phyloP scores from a whole-genome alignment of 2,888 invertebrate species.

The Rhagophthalmus giganteus region DNA sequence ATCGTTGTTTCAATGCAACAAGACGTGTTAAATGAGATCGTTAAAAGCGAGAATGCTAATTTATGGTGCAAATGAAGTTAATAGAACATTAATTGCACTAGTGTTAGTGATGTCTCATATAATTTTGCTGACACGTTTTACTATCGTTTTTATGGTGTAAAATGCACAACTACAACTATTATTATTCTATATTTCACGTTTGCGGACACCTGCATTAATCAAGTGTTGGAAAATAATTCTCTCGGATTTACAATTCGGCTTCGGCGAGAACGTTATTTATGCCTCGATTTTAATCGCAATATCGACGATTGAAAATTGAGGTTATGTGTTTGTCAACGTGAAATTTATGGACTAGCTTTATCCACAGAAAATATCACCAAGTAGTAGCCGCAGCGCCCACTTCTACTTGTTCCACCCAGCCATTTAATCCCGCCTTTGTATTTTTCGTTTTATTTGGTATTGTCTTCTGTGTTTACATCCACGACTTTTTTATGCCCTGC shows the following conservation, averaged over 20 bases:
- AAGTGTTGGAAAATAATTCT: conserved; percentile 2
- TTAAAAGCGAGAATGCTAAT: conserved; percentile 33
- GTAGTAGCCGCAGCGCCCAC: conserved; percentile 39
- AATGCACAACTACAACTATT: conserved; percentile 8
- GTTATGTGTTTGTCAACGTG: conserved; percentile 37
- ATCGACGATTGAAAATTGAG: conserved; percentile 32
- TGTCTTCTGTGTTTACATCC: conserved; percentile 16
- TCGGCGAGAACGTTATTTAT: conserved; percentile 13
- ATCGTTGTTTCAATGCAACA: conserved; percentile 2
- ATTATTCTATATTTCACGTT: conserved; percentile 13
- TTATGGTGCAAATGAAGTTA: conserved; percentile 35
- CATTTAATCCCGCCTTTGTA: conserved; percentile 35
- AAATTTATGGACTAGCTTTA: conserved; percentile 36
- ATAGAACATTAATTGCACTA: conserved; percentile 32
- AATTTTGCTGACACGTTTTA: conserved; percentile 26
- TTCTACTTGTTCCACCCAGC: conserved; percentile 35
- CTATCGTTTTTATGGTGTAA: conserved; percentile 22
- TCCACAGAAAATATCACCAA: conserved; percentile 38
- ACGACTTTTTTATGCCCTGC: neutral
- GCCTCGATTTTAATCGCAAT: conserved; percentile 21
- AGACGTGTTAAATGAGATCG: conserved; percentile 4
- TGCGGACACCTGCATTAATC: conserved; percentile 5
- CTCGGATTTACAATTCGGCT: conserved; percentile 6
- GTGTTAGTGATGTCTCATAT: conserved; percentile 18
- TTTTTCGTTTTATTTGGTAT: conserved; percentile 20